phyloP scores from a whole-genome alignment of 1,140 invertebrate genomes.

The Caenorhabditis elegans region WBcel235 BX284605.5:9845501-9846000 shows the following conservation, averaged over 20 bases:
- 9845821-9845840: no score
- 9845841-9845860: no score
- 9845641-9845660: background rate
- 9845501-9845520: background rate
- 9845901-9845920: no score
- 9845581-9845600: slow-evolving; percentile 20
- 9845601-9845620: background rate
- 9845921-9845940: no score
- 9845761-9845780: no score
- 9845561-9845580: background rate
- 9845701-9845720: background rate
- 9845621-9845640: background rate
- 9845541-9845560: slow-evolving; percentile 13
- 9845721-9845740: background rate
- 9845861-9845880: no score
- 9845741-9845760: no score
- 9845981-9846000: slow-evolving; percentile 8
- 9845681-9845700: slow-evolving; percentile 12
- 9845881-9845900: no score
- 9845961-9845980: background rate
- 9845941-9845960: background rate
- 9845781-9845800: no score
- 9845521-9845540: background rate
- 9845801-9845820: no score
- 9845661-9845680: background rate